Evolutionary conservation across 2,113 vertebrate genomes (phyloP).

Genomic region (Felis catus): DNA sequence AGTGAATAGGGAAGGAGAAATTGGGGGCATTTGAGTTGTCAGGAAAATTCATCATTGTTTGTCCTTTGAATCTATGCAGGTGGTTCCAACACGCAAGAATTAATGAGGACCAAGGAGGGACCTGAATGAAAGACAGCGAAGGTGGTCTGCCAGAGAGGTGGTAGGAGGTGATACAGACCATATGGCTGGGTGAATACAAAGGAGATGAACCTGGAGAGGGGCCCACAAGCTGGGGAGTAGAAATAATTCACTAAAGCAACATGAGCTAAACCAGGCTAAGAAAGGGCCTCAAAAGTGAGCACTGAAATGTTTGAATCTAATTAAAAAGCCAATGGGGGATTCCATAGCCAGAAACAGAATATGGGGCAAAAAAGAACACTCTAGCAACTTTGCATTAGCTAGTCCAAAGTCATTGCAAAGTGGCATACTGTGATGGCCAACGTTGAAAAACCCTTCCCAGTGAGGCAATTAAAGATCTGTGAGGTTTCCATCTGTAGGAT

Average conservation of each 20-base stretch:
- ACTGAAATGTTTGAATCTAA: constrained; percentile 29
- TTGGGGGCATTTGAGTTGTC: constrained; percentile 18
- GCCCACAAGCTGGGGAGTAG: neutral
- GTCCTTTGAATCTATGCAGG: constrained; percentile 11
- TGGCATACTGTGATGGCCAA: neutral
- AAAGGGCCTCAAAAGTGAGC: neutral
- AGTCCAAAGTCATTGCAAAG: neutral
- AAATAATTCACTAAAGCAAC: constrained; percentile 6
- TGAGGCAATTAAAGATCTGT: neutral
- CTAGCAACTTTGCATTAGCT: neutral
- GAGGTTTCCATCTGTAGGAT: neutral
- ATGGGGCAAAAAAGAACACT: neutral
- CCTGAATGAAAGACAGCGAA: neutral
- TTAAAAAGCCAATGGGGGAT: constrained; percentile 35
- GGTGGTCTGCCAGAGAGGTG: neutral
- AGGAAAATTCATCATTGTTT: constrained; percentile 61
- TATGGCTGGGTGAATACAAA: neutral
- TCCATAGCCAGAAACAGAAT: neutral
- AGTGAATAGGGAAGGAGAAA: constrained; percentile 40
- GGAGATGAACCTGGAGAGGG: neutral
- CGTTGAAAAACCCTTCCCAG: neutral
- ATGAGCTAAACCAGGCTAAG: neutral
- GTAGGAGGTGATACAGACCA: neutral
- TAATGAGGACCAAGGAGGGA: neutral
- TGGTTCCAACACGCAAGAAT: neutral